Evolutionary conservation across 2,888 invertebrate genomes (phyloP), one percentile per base, ranked within the genome.

Genomic region (Caenorhabditis virilis): DNA sequence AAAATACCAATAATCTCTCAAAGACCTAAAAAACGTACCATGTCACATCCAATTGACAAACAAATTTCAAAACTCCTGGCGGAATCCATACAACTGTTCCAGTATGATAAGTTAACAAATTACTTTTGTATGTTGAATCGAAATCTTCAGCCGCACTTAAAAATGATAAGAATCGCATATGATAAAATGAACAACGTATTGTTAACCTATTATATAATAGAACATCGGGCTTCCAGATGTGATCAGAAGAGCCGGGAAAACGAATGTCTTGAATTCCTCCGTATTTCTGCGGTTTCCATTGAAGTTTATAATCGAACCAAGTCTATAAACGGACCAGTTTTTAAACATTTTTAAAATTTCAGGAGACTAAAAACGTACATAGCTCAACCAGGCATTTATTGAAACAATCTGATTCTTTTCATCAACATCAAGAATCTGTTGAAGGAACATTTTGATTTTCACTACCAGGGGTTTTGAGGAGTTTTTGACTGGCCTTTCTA

Each of bases 211-310:
- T 77, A 56, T 77, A 78, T n/a, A 78, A 60, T 11, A 78, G 58
- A 26, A 78, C 62, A 46, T 72, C 72, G 74, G 97, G 97, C 86
- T 93, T 95, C 97, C 97, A 97, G 82, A 97, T 88, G 23, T 78
- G 78, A 54, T 77, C 78, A 5, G 70, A 56, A 1, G 70, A 62
- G n/a, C 78, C 78, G 18, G 76, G 77, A 46, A 78, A 77, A 43
- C 78, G 70, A 41, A 78, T 70, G 51, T 78, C 78, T n/a, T 64
- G 69, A 50, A 78, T 78, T 7, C 77, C 77, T 16, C 69, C 72
- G 56, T 77, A 78, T 6, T 74, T 64, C 13, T 59, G 55, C 13
- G 79, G 78, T 30, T 77, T 60, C 79, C 79, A 79, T 27, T 64
- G 63, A 9, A 79, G 55, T 41, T 79, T 78, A 60, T 79, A 75